phyloP scores from a whole-genome alignment of 2,797 vertebrate species.

The Ciconia nigra region DNA sequence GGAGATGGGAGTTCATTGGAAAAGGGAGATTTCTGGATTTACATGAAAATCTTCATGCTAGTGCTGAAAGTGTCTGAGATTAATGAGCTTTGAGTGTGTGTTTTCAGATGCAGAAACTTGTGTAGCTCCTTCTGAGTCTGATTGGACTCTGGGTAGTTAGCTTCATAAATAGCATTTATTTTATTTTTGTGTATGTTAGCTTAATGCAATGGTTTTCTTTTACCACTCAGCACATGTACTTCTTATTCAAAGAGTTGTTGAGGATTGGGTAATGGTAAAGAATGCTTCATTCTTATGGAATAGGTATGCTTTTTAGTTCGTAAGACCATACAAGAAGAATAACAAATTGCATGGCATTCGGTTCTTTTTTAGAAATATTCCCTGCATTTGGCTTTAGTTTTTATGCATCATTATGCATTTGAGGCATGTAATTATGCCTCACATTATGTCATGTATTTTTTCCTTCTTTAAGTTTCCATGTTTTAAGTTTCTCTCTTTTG shows the following conservation, averaged over 20 bases:
- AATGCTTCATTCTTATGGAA: neutral
- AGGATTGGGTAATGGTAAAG: neutral
- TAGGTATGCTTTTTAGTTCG: neutral
- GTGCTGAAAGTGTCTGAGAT: neutral
- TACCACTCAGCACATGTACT: neutral
- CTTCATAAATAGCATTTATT: neutral
- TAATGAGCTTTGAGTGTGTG: fast-evolving
- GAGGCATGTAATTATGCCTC: neutral
- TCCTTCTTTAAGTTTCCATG: neutral
- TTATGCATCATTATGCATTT: neutral
- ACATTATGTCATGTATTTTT: neutral
- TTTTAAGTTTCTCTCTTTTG: neutral
- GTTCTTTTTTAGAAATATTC: neutral
- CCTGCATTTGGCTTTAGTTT: neutral
- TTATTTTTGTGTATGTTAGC: neutral
- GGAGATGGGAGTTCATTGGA: neutral
- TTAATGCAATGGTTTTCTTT: neutral
- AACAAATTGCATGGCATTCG: neutral
- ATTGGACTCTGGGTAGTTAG: neutral
- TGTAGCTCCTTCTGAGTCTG: neutral
- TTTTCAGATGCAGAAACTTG: neutral
- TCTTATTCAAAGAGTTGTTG: neutral
- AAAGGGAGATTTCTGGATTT: neutral
- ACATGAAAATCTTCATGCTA: neutral
- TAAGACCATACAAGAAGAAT: neutral